Conservation (phyloP, 2,113 vertebrate species). For the Passer montanus region DNA sequence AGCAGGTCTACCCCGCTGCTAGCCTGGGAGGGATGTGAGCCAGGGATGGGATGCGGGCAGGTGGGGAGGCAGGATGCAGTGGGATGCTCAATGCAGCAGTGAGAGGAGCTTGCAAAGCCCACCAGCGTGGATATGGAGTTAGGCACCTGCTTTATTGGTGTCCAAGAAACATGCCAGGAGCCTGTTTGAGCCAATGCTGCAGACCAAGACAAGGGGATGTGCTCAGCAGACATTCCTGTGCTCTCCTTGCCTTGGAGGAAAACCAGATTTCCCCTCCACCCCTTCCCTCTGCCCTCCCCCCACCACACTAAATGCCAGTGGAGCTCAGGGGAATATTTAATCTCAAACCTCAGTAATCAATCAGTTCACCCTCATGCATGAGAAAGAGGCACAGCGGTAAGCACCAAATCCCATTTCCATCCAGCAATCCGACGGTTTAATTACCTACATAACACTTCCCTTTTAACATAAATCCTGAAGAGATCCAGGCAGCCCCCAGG, state of each 20-base stretch:
- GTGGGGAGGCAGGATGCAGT: not conserved
- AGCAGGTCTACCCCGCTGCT: accelerated
- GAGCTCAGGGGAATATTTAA: slow-evolving; percentile 52
- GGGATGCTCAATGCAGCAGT: accelerated
- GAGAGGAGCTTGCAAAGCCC: not conserved
- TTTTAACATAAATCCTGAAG: slow-evolving; percentile 12
- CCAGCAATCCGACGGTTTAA: not conserved
- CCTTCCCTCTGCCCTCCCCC: not conserved
- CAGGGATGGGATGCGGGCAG: accelerated
- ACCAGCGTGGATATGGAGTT: accelerated
- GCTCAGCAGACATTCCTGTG: not conserved
- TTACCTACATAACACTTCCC: not conserved
- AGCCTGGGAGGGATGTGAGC: accelerated
- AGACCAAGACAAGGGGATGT: not conserved
- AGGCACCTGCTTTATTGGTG: not conserved
- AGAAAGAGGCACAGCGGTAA: slow-evolving; percentile 35
- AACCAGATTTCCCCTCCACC: not conserved
- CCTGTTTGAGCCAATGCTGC: accelerated
- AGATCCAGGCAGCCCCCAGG: not conserved
- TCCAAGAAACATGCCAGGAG: accelerated
- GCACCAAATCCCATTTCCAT: slow-evolving; percentile 46
- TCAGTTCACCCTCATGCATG: slow-evolving; percentile 45
- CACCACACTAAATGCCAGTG: not conserved
- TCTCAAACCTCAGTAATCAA: slow-evolving; percentile 62
- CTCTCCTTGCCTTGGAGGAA: not conserved